Evolutionary conservation across 2,888 invertebrate species (phyloP).

Genomic region (Sesia bembeciformis): DNA sequence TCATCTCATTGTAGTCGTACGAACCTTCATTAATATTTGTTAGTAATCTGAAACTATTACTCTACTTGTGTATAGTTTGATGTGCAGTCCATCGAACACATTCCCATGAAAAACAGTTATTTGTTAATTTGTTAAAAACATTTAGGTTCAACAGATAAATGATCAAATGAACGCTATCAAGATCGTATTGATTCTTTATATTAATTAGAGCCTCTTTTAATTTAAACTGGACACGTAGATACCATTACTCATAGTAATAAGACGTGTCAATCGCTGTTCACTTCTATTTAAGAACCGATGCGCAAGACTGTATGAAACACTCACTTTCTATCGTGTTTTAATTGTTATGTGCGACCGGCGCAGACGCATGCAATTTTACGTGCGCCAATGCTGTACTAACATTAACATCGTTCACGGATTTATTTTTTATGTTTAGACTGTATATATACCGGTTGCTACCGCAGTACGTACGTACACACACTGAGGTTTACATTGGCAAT

Average conservation of each 20-base stretch:
- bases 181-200: too few relatives aligned
- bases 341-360: slow-evolving; percentile 60
- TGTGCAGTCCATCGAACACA: too few relatives aligned
- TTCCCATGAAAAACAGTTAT: too few relatives aligned
- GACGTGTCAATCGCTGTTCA: slow-evolving; percentile 18
- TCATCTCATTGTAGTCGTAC: too few relatives aligned
- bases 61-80: too few relatives aligned
- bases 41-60: too few relatives aligned
- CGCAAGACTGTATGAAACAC: slow-evolving; percentile 45
- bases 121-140: too few relatives aligned
- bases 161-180: too few relatives aligned
- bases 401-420: slow-evolving; percentile 46
- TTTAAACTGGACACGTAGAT: background rate
- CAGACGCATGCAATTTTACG: slow-evolving; percentile 69
- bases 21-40: too few relatives aligned
- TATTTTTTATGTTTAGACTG: slow-evolving; percentile 3
- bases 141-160: too few relatives aligned
- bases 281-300: slow-evolving; percentile 53
- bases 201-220: background rate
- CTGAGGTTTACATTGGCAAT: background rate
- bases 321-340: slow-evolving; percentile 70
- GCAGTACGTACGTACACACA: background rate
- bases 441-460: background rate
- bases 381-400: slow-evolving; percentile 55
- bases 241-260: background rate